These are phyloP conservation scores for Trypoxylus dichotomus DNA, from an alignment of 1,140 invertebrate genomes.

Conservation along the genomic window DNA sequence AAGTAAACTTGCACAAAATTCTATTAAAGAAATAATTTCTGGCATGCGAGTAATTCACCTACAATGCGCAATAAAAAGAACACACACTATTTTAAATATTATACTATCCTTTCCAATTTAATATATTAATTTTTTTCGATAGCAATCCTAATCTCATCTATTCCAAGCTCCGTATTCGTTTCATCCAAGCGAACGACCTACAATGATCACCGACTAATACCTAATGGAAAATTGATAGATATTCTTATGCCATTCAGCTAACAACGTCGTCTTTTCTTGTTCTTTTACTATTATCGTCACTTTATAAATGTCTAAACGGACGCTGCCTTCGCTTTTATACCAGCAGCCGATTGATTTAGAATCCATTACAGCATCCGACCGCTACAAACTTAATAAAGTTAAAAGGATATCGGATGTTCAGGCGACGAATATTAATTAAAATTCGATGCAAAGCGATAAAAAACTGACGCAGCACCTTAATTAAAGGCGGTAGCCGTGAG, in stretches of 20 bases:
- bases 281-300: neutral
- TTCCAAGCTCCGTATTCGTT: no score
- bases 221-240: constrained; percentile 4
- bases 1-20: no score
- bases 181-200: neutral
- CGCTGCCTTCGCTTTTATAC: neutral
- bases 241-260: neutral
- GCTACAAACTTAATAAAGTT: neutral
- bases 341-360: neutral
- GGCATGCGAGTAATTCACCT: no score
- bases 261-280: neutral
- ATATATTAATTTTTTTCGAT: no score
- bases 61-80: no score
- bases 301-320: neutral
- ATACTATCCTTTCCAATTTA: no score
- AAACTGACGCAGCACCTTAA: constrained; percentile 10
- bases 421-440: constrained; percentile 17
- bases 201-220: neutral
- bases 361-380: neutral
- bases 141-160: no score
- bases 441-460: neutral
- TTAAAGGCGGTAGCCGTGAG: neutral
- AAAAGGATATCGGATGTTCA: constrained; percentile 12
- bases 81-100: no score
- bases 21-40: no score